Base-by-base conservation (phyloP, 2,888 invertebrate genomes). In the Andrena praecox region DNA sequence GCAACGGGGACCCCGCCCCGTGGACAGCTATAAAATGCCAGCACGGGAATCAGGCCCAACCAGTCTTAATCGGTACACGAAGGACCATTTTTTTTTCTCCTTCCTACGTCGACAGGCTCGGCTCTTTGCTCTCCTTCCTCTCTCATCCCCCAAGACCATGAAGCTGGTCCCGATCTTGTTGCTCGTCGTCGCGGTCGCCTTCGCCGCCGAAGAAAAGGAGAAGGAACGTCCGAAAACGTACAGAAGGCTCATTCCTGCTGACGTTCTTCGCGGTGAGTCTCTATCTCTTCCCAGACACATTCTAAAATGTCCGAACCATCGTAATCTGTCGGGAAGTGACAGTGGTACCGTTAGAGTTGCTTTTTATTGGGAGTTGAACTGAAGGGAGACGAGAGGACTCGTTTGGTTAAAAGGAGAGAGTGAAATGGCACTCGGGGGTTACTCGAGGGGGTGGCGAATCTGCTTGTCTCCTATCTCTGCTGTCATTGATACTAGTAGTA, bases 211-310 rank as follows among this genome's bases (percentile, higher is more conserved):
- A 89, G 94, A 94, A 82, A 91, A 91, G 85, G 95, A 95, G 59
- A 95, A 96, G 7, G 94, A 93, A 60, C 95, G 95, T 81, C 95
- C 96, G 68, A 97, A 96, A 94, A 96, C 97, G 64, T 98, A 96
- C 95, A 97, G 96, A 92, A 95, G 98, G 87, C 95, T 98, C 88
- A 98, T 98, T 90, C 98, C 98, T 59, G 98, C 98, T 90, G 98
- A 98, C 94, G 97, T 98, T 54, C 95, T 98, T 85, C 96, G 98
- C 96, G 98, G 98, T 98, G 95, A 95, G 95, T 95, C 89, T 63
- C 20, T 42, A 10, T 56, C 0, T 56, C 5, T 27, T 27, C 42
- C 35, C 7, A 56, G 24, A 56, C 8, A 56, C 20, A 20, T 56
- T 56, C 24, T 10, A 10, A 24, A 27, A 10, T 10, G 10, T 24